Conservation (phyloP, 2,888 invertebrate species). For the Phalera bucephala region DNA sequence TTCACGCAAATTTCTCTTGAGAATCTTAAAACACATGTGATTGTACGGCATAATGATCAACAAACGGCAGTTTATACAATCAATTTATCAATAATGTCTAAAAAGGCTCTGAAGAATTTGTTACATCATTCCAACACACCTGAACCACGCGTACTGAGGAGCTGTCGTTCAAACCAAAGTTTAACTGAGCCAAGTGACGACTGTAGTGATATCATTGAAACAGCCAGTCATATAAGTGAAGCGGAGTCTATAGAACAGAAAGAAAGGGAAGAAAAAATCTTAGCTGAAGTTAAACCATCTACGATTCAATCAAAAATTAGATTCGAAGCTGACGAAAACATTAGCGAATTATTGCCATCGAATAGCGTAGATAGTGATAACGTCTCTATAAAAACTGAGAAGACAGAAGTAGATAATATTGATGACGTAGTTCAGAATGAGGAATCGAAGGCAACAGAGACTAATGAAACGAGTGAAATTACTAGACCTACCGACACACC, state of each 20-base stretch:
- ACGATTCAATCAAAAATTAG: conserved; percentile 57
- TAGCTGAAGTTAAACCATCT: conserved; percentile 10
- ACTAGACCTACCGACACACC: not conserved
- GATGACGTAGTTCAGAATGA: conserved; percentile 9
- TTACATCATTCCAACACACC: conserved; percentile 14
- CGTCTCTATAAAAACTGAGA: conserved; percentile 23
- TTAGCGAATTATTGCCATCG: conserved; percentile 18
- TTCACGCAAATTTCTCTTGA: conserved; percentile 86
- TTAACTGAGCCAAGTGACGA: conserved; percentile 38
- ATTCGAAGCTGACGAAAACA: conserved; percentile 57
- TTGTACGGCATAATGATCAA: conserved; percentile 76
- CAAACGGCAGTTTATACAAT: conserved; percentile 72
- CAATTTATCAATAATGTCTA: conserved; percentile 59
- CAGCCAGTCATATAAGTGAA: conserved; percentile 19
- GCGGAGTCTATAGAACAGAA: conserved; percentile 5
- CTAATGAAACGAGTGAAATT: conserved; percentile 6
- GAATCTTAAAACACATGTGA: conserved; percentile 85
- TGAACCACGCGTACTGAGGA: conserved; percentile 38
- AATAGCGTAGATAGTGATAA: too few relatives aligned
- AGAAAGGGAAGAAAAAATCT: conserved; percentile 1
- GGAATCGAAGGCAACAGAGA: conserved; percentile 1
- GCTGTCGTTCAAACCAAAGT: conserved; percentile 45
- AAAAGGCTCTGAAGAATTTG: conserved; percentile 41
- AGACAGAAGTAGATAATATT: conserved; percentile 15
- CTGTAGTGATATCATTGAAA: conserved; percentile 37